These are phyloP conservation scores for Trachelus stipa DNA, from an alignment of 2,888 invertebrate genomes.

Conservation along the genomic window DNA sequence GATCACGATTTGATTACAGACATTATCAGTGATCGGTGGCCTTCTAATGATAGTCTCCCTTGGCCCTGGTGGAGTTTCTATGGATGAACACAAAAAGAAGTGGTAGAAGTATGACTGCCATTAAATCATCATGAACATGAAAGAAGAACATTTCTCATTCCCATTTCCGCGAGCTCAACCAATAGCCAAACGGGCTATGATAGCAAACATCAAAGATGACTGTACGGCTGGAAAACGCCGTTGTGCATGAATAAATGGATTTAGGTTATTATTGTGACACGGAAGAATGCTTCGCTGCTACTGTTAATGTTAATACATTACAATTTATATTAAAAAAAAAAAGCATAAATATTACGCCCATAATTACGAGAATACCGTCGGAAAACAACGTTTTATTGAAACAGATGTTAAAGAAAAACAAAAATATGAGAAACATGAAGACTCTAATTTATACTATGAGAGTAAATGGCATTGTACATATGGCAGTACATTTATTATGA, in stretches of 20 bases:
- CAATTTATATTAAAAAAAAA: conserved; percentile 16
- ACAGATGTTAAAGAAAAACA: conserved; percentile 18
- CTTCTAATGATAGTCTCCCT: conserved; percentile 97
- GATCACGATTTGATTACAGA: conserved; percentile 72
- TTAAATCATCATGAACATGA: conserved; percentile 35
- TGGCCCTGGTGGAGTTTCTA: conserved; percentile 98
- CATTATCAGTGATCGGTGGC: conserved; percentile 98
- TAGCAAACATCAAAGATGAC: conserved; percentile 4
- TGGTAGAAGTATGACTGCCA: conserved; percentile 75
- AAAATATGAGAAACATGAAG: conserved; percentile 33
- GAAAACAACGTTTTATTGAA: conserved; percentile 26
- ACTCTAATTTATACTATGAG: conserved; percentile 50
- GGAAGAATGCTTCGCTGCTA: conserved; percentile 30
- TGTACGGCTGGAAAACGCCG: conserved; percentile 13
- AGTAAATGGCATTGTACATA: conserved; percentile 58
- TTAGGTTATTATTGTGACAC: conserved; percentile 20
- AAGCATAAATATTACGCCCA: conserved; percentile 22
- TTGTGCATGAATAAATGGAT: conserved; percentile 18
- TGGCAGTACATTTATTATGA: conserved; percentile 51
- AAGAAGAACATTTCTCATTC: conserved; percentile 41
- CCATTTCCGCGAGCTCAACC: conserved; percentile 36
- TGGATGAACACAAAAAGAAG: conserved; percentile 99
- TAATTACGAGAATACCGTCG: conserved; percentile 20
- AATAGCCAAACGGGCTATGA: conserved; percentile 21
- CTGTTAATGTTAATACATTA: conserved; percentile 26